A percentile compares a stretch with the other conserved stretches of the same genome.
phyloP scores from a whole-genome alignment of 2,888 invertebrate genomes.

The Parnassius smintheus region DNA sequence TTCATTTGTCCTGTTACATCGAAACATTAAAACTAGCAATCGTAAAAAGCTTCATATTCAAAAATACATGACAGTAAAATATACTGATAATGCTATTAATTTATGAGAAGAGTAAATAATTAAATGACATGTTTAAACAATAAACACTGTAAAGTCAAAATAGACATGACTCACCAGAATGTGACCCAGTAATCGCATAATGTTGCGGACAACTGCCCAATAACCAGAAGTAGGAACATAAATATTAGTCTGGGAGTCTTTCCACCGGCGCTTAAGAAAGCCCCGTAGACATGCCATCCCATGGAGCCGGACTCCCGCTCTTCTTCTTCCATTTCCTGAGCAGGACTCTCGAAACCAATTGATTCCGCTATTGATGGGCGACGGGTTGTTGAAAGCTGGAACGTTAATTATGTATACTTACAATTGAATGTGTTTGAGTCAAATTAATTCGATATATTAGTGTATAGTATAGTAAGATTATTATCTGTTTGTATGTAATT shows the following conservation, averaged over 20 bases:
- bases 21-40: too few species aligned
- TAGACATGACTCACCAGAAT: constrained; percentile 79
- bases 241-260: constrained; percentile 75
- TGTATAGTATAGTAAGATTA: too few species aligned
- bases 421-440: too few species aligned
- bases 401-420: too few species aligned
- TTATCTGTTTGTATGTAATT: too few species aligned
- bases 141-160: not conserved
- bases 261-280: constrained; percentile 82
- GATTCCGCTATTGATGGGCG: constrained; percentile 74
- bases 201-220: constrained; percentile 85
- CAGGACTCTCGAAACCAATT: constrained; percentile 60
- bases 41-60: too few species aligned
- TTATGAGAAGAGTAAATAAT: too few species aligned
- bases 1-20: constrained; percentile 65
- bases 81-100: too few species aligned
- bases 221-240: constrained; percentile 79
- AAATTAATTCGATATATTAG: too few species aligned
- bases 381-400: constrained; percentile 67
- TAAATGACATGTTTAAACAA: too few species aligned
- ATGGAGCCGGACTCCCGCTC: constrained; percentile 83
- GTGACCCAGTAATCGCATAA: constrained; percentile 89
- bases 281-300: constrained; percentile 82
- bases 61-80: too few species aligned
- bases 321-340: constrained; percentile 83